Evolutionary conservation across 2,113 vertebrate genomes (phyloP), one percentile per base, ranked within the genome.

Genomic region (Hippocampus mohnikei): DNA sequence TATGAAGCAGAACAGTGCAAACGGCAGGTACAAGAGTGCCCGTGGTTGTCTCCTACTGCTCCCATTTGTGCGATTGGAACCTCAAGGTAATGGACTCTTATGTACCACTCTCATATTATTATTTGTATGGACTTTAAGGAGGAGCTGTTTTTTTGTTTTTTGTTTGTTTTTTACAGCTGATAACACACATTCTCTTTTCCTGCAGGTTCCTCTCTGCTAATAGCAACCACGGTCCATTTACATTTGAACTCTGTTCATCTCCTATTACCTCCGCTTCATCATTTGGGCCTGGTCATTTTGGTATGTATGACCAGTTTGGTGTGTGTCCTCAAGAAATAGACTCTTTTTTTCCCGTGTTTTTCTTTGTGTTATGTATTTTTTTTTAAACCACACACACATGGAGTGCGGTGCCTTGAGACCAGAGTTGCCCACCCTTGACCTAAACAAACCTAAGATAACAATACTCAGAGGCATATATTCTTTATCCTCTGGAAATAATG

Each of bases 221-320:
- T 66, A 83, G 84, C 85, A 85, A 74, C 75, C 70, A 55, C 78
- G 71, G 59, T n/a, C 63, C 55, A 0, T 87, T 81, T 76, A 73
- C 85, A 37, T 82, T 84, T 72, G 80, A 78, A 70, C 70, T 78
- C 44, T 56, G 64, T 53, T 85, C 91, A 64, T 80, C 92, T 83
- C 87, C 90, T 78, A 84, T 88, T 73, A 73, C 90, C 84, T 89
- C 94, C 89, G 90, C 90, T 79, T 84, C 88, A 79, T 84, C 84
- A 61, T 85, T 91, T 53, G 91, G 88, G 75, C 86, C 92, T 69
- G 92, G 92, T 82, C 90, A 93, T 89, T 95, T 94, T 87, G 94
- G 95, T 89, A 87, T 58, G 55, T 13, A 23, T 58, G 55, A 25
- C 25, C 20, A 2, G 20, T 53, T 53, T 55, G 3, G 52, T n/a